Conservation (phyloP, 2,888 invertebrate genomes). For the Lamproptera curius region DNA sequence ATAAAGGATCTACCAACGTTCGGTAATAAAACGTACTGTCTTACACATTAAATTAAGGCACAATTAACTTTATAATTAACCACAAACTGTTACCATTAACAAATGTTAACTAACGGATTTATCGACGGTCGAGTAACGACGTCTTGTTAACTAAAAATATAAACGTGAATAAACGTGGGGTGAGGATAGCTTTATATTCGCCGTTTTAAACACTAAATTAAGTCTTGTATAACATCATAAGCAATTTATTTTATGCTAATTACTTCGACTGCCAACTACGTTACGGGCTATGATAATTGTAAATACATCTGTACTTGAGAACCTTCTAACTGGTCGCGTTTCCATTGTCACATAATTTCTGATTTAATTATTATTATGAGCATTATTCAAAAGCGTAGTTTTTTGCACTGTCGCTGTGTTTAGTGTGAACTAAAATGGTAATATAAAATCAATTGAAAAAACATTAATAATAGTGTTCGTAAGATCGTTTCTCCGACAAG, state of each 20-base stretch:
- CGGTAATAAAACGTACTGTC: too few species aligned
- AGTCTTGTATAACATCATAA: slow-evolving; percentile 33
- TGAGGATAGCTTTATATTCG: slow-evolving; percentile 27
- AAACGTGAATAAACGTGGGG: too few species aligned
- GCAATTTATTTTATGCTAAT: slow-evolving; percentile 38
- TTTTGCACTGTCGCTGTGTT: too few species aligned
- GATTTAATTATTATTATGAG: neutral
- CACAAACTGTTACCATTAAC: slow-evolving; percentile 4
- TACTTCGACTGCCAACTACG: slow-evolving; percentile 27
- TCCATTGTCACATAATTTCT: slow-evolving; percentile 25
- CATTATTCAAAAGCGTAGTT: too few species aligned
- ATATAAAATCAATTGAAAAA: too few species aligned
- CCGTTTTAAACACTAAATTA: slow-evolving; percentile 36
- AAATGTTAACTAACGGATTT: slow-evolving; percentile 6
- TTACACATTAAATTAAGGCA: too few species aligned
- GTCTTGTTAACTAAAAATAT: too few species aligned
- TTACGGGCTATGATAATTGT: slow-evolving; percentile 28
- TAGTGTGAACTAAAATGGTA: too few species aligned
- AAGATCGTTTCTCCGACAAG: too few species aligned
- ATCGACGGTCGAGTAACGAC: slow-evolving; percentile 6
- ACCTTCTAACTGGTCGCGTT: slow-evolving; percentile 24
- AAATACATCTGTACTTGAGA: slow-evolving; percentile 30
- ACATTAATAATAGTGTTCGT: too few species aligned
- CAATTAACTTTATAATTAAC: neutral
- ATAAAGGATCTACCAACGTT: too few species aligned